Evolutionary conservation across 2,888 invertebrate species (phyloP), one percentile per base, ranked within the genome.

Genomic region (Athrips mouffetella): DNA sequence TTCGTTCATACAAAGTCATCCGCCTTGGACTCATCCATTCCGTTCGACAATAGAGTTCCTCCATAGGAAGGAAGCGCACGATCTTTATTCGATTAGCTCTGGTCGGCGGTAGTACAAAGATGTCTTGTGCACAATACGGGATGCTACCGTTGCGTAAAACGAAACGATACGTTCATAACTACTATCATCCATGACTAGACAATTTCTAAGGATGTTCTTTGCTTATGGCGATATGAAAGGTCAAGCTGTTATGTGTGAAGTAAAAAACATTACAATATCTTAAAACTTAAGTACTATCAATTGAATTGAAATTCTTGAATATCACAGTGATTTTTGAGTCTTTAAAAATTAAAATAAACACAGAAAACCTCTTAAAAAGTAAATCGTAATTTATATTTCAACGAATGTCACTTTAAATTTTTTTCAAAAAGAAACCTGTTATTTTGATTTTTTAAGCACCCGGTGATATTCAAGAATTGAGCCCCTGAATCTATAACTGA

Each of bases 1-100:
- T n/a, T n/a, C n/a, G n/a, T 10, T 27, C 27, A 27, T 8, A 27
- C 27, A 27, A 27, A 27, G 7, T 27, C 27, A 27, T 11, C 8
- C 13, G 13, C 7, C n/a, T 16, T 6, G 16, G 15, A 33, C n/a
- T 35, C 1, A 4, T 10, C 20, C 1, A n/a, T 1, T 10, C n/a
- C 35, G 15, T 3, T 6, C 6, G 6, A 45, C 35, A 45, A 45
- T 35, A 25, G n/a, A 35, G 16, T 31, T 31, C 25, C 45, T 25
- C n/a, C 35, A 11, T 11, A 39, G 47, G 47, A 47, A 47, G 47
- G 47, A 47, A 47, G 29, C 31, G 29, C 5, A 73, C 76, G 65
- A 80, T 82, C 67, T 75, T 81, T 77, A 76, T 76, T 80, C 73
- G 70, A 77, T 80, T 79, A 80, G 63, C 58, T 62, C 60, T 59